Evolutionary conservation across 2,888 invertebrate species (phyloP).

Genomic region (Hololepta plana): DNA sequence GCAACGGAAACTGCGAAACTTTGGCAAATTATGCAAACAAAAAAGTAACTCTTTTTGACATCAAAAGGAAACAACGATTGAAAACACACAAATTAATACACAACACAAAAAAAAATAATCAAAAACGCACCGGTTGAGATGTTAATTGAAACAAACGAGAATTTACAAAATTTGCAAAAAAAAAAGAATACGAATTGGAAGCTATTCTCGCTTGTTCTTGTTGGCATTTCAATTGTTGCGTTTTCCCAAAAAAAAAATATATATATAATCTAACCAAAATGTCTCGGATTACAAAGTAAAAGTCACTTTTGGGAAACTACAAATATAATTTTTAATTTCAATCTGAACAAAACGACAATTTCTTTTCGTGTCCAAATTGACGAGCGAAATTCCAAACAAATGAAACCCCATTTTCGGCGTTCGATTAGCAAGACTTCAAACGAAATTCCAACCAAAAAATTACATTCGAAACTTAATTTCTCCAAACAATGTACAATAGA

Average conservation of each 20-base stretch:
- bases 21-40: conserved; percentile 1
- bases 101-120: conserved; percentile 7
- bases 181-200: too few species aligned
- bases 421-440: too few species aligned
- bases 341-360: conserved; percentile 5
- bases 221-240: too few species aligned
- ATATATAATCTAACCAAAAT: background rate
- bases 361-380: background rate
- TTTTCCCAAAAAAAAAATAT: background rate
- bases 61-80: conserved; percentile 1
- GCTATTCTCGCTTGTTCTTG: too few species aligned
- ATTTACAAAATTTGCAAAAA: conserved; percentile 3
- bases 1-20: background rate
- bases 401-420: too few species aligned
- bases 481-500: too few species aligned
- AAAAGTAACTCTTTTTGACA: background rate
- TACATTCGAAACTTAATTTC: too few species aligned
- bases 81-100: background rate
- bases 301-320: conserved; percentile 26
- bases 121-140: conserved; percentile 11
- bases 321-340: conserved; percentile 13
- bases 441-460: too few species aligned
- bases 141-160: background rate
- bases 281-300: conserved; percentile 8
- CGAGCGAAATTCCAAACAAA: too few species aligned